phyloP scores from a whole-genome alignment of 2,888 invertebrate genomes.

The Chymomyza amoena region DNA sequence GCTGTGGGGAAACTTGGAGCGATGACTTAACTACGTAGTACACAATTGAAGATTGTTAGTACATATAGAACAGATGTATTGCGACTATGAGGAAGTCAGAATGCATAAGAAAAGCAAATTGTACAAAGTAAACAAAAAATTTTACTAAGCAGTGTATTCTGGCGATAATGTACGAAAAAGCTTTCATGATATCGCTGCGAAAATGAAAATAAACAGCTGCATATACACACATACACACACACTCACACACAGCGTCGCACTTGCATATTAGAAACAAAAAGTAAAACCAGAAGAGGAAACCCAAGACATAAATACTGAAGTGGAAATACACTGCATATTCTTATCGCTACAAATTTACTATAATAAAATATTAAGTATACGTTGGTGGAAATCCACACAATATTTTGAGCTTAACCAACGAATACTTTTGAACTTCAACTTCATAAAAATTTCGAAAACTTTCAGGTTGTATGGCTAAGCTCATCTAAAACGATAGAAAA shows the following conservation, averaged over 20 bases:
- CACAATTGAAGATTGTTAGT: background rate
- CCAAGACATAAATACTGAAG: background rate
- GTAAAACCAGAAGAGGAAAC: conserved; percentile 43
- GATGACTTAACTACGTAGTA: background rate
- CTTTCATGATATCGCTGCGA: conserved; percentile 56
- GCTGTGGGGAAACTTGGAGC: background rate
- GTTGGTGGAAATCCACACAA: too few relatives aligned
- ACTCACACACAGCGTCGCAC: background rate
- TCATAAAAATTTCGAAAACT: too few relatives aligned
- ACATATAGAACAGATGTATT: conserved; percentile 2
- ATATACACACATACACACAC: conserved; percentile 27
- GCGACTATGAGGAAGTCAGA: conserved; percentile 18
- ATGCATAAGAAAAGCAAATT: conserved; percentile 9
- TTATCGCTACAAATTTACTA: too few relatives aligned
- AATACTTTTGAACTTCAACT: too few relatives aligned
- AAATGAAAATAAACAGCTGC: conserved; percentile 64
- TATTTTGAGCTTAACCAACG: too few relatives aligned
- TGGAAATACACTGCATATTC: background rate
- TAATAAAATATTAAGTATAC: too few relatives aligned
- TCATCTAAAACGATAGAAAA: too few relatives aligned
- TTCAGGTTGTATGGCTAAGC: too few relatives aligned
- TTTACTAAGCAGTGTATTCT: conserved; percentile 15
- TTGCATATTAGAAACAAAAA: conserved; percentile 61
- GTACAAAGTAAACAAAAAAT: conserved; percentile 21
- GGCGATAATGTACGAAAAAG: conserved; percentile 53